Evolutionary conservation across 2,888 invertebrate genomes (phyloP), one percentile per base, ranked within the genome.

Genomic region (Cryptocephalus moraei): DNA sequence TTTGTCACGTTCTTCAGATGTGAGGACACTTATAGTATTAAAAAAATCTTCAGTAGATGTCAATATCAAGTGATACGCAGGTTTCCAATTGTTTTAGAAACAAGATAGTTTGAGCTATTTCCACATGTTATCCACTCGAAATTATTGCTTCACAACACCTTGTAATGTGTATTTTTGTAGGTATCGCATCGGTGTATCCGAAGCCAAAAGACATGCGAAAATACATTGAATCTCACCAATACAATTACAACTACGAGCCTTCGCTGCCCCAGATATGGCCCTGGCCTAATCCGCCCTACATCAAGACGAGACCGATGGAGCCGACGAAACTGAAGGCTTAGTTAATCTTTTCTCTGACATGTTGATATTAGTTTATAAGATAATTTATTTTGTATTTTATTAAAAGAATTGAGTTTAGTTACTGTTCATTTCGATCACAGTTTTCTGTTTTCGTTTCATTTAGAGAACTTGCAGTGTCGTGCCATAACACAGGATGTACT

Each of bases 171-270:
- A 9, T 40, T 9, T 48, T 65, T 66, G 12, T 64, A 86, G 86
- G 84, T 70, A 75, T 86, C 55, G 91, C 91, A 3, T 88, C 90
- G 3, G 81, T 86, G 4, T 91, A 91, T 67, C 91, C 91, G 0
- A 84, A 90, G 68, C 91, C 91, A 38, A 79, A 80, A 56, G 82
- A 91, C 62, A 79, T 88, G 62, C 71, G 76, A 46, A 73, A 78
- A 53, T 86, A 84, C 69, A 77, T 91, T 33, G 74, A 80, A 59
- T 78, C 79, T 47, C 84, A 86, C 66, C 78, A 86, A 73, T 91
- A 89, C 71, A 82, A 82, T 66, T 82, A 78, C 61, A 78, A 86
- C 64, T 92, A 91, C 66, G 84, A 86, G 66, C 76, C 80, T 54
- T 80, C 88, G 45, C 77, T 90, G 75, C 88, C 90, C 0, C 73